Percentiles rank a stretch among this genome's conserved stretches.
These are phyloP conservation scores for Charanyca ferruginea DNA, from an alignment of 2,888 invertebrate species.

Conservation along the genomic window DNA sequence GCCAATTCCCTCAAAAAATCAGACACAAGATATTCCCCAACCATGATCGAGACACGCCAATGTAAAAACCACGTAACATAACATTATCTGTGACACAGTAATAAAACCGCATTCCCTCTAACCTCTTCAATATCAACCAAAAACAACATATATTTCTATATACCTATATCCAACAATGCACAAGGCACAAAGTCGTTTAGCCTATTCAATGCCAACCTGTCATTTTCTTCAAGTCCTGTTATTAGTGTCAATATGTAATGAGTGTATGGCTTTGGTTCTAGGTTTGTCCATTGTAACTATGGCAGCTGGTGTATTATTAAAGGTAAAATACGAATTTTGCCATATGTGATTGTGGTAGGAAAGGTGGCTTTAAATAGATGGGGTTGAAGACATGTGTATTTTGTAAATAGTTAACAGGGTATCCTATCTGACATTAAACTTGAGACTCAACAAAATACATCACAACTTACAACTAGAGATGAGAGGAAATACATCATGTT, in stretches of 20 bases:
- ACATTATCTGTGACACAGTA: constrained; percentile 25
- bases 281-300: neutral
- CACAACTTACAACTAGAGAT: too few species aligned
- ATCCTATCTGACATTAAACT: too few species aligned
- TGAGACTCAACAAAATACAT: too few species aligned
- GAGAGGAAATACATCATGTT: too few species aligned
- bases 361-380: neutral
- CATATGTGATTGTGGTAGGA: neutral
- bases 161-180: constrained; percentile 35
- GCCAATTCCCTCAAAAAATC: neutral
- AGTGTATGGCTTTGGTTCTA: neutral
- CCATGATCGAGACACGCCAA: constrained; percentile 28
- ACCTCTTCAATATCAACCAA: constrained; percentile 11
- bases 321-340: neutral
- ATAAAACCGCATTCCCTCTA: constrained; percentile 23
- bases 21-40: neutral
- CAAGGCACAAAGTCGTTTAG: constrained; percentile 18
- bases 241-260: neutral
- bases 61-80: constrained; percentile 10
- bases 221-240: constrained; percentile 11
- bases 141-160: constrained; percentile 28
- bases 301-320: constrained; percentile 14
- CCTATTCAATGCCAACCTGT: constrained; percentile 10
- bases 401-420: neutral
- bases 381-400: neutral